phyloP scores from a whole-genome alignment of 2,888 invertebrate species.

The Bellardia pandia region DNA sequence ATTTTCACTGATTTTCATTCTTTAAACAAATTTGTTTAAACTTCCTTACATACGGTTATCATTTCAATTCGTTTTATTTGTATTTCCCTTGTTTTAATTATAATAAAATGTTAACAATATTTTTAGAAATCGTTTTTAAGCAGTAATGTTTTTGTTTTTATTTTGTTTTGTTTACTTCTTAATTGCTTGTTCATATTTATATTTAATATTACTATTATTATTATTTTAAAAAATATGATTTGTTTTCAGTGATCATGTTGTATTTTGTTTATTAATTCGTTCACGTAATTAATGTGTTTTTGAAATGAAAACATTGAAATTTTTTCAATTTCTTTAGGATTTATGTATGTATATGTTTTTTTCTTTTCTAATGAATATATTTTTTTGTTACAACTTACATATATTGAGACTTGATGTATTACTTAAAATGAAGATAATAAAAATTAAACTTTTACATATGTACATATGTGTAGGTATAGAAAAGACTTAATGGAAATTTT shows the following conservation, averaged over 20 bases:
- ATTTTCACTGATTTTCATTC: background rate
- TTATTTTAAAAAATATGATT: conserved; percentile 50
- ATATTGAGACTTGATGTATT: background rate
- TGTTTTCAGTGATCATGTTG: conserved; percentile 26
- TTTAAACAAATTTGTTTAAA: conserved; percentile 2
- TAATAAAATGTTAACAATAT: conserved; percentile 71
- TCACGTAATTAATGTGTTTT: background rate
- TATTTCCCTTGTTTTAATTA: conserved; percentile 42
- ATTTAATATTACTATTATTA: background rate
- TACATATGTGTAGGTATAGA: background rate
- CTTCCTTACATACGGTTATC: background rate
- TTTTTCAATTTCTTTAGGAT: background rate
- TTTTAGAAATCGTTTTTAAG: conserved; percentile 65
- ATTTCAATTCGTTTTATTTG: conserved; percentile 17
- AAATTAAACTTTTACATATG: background rate
- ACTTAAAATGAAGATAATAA: background rate
- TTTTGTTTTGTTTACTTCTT: too few relatives aligned
- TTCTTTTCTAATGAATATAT: background rate
- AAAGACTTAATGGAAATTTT: background rate
- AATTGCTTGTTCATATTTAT: conserved; percentile 41
- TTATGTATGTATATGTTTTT: background rate
- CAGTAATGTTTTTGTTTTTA: conserved; percentile 9
- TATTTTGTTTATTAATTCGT: conserved; percentile 12
- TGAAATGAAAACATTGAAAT: conserved; percentile 7
- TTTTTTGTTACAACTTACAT: background rate